phyloP scores from a whole-genome alignment of 1,140 invertebrate genomes.

The Brachionus manjavacas region DNA sequence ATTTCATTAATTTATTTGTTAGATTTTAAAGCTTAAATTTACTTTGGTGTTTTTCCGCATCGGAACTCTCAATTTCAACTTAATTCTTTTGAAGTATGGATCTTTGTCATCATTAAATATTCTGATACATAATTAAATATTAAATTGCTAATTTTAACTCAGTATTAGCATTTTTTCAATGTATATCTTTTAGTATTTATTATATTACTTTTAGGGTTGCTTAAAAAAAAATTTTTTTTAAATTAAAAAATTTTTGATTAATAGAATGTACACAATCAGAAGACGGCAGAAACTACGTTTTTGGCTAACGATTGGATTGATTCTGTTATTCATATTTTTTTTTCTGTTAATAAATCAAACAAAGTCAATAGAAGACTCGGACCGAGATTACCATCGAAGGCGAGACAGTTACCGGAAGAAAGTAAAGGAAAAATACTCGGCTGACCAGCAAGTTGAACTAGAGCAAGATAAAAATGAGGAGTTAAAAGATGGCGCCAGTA shows the following conservation, averaged over 20 bases:
- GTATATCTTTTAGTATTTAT: background rate
- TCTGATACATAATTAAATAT: background rate
- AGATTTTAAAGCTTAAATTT: too few species aligned
- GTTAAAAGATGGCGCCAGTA: background rate
- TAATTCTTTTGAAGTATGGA: background rate
- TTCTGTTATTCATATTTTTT: background rate
- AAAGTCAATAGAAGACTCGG: background rate
- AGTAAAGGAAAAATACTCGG: background rate
- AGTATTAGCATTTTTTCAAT: background rate
- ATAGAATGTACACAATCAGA: background rate
- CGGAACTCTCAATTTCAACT: background rate
- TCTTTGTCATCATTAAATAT: background rate
- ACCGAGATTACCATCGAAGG: background rate
- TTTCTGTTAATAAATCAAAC: conserved; percentile 2
- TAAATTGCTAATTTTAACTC: background rate
- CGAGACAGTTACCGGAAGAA: background rate
- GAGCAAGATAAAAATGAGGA: background rate
- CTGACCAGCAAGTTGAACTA: background rate
- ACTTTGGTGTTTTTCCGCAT: too few species aligned
- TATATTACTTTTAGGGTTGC: background rate
- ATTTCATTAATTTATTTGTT: background rate
- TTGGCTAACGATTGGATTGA: background rate
- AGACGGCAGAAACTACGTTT: conserved; percentile 4
- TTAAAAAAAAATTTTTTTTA: too few species aligned
- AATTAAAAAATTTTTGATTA: too few species aligned